phyloP scores from a whole-genome alignment of 2,888 invertebrate species.

The Ophraella communa region DNA sequence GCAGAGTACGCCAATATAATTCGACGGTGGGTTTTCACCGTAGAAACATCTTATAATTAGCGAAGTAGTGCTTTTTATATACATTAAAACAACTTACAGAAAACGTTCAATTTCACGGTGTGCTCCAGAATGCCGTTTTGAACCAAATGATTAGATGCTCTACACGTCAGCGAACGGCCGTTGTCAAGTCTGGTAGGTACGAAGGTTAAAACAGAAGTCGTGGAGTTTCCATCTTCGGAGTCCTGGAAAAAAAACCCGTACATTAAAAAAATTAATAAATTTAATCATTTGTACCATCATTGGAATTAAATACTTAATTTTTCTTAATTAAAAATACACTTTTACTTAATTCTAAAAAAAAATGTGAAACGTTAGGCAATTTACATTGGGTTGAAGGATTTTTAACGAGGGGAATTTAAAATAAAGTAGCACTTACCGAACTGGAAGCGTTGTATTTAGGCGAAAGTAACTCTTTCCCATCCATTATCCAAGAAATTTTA shows the following conservation, averaged over 20 bases:
- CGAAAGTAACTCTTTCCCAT: constrained; percentile 67
- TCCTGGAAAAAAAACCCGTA: constrained; percentile 64
- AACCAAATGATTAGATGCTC: constrained; percentile 79
- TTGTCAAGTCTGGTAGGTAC: constrained; percentile 80
- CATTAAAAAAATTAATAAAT: too few species aligned
- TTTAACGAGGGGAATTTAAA: background rate
- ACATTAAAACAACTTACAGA: constrained; percentile 73
- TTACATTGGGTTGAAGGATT: background rate
- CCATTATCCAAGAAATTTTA: constrained; percentile 85
- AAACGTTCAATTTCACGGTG: constrained; percentile 81
- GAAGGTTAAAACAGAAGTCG: constrained; percentile 77
- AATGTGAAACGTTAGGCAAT: background rate
- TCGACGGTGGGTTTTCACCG: constrained; percentile 4
- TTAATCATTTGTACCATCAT: too few species aligned
- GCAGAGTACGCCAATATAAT: background rate
- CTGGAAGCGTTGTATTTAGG: constrained; percentile 61
- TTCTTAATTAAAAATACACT: background rate
- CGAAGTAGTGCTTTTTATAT: constrained; percentile 42
- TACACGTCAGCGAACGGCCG: constrained; percentile 78
- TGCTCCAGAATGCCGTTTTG: constrained; percentile 78
- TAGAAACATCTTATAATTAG: constrained; percentile 40
- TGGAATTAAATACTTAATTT: too few species aligned
- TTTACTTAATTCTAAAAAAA: background rate
- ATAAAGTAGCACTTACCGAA: constrained; percentile 57
- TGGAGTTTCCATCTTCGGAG: constrained; percentile 81